These are phyloP conservation scores for Abrostola triplasia DNA, from an alignment of 2,888 invertebrate genomes.

Conservation along the genomic window DNA sequence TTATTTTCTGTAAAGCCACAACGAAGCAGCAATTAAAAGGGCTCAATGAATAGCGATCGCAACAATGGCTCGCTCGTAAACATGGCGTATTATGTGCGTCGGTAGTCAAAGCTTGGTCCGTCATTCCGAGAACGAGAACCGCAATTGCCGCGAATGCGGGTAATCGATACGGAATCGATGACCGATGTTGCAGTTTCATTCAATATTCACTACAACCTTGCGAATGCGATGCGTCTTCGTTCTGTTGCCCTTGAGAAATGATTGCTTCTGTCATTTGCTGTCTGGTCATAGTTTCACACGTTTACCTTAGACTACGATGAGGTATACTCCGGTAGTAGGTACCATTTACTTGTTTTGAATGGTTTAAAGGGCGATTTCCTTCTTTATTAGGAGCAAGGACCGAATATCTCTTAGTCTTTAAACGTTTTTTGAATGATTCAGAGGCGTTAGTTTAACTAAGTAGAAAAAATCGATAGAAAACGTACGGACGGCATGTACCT, in stretches of 20 bases:
- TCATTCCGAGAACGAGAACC: conserved; percentile 49
- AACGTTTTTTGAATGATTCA: no score
- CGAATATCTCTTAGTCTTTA: no score
- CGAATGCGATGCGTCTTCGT: conserved; percentile 15
- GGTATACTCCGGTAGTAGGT: no score
- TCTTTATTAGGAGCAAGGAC: no score
- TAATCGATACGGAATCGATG: conserved; percentile 59
- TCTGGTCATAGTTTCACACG: not conserved
- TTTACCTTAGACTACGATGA: no score
- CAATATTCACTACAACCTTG: conserved; percentile 48
- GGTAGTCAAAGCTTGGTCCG: conserved; percentile 29
- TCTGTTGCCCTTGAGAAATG: conserved; percentile 33
- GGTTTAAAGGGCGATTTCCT: no score
- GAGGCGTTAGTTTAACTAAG: no score
- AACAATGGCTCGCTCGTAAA: conserved; percentile 43
- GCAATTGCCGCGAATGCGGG: conserved; percentile 48
- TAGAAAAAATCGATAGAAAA: no score
- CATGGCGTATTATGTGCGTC: conserved; percentile 33
- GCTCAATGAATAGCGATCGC: conserved; percentile 39
- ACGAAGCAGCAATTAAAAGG: conserved; percentile 36
- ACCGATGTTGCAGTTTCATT: conserved; percentile 49
- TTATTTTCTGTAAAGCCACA: conserved; percentile 34
- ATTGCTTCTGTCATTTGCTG: not conserved
- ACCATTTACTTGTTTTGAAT: no score
- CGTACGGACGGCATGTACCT: no score